Percentiles rank a stretch among this genome's conserved stretches.
Evolutionary conservation across 37 sponge, comb jelly and placozoan genomes (phyloP).

Genomic region (Hexactinellida sp.): DNA sequence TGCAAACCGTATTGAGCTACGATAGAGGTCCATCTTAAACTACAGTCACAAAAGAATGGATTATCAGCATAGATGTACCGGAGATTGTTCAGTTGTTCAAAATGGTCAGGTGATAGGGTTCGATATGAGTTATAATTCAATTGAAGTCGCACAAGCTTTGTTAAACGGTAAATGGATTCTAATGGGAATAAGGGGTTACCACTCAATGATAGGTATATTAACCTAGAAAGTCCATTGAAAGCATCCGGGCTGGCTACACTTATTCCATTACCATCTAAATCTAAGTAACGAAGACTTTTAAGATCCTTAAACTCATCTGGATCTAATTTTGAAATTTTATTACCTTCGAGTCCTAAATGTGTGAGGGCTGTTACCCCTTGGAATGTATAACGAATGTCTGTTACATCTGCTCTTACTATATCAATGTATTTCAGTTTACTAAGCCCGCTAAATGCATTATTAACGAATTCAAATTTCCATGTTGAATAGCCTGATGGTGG

Average conservation of each 20-base stretch:
- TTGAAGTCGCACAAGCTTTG: neutral
- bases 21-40: neutral
- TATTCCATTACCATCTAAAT: neutral
- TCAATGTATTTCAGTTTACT: neutral
- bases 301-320: neutral
- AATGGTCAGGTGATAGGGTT: neutral
- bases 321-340: neutral
- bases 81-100: neutral
- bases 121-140: neutral
- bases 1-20: neutral
- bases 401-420: neutral
- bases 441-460: neutral
- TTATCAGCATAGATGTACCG: neutral
- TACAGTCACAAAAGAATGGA: constrained; percentile 3
- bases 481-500: neutral
- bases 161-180: neutral
- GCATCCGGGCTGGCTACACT: neutral
- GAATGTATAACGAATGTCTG: neutral
- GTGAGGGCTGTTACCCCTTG: neutral
- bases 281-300: neutral
- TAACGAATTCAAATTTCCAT: neutral
- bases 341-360: constrained; percentile 1
- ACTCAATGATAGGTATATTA: neutral
- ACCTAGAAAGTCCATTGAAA: neutral
- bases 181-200: constrained; percentile 10